Conservation (phyloP, 2,888 invertebrate genomes). For the Drosophila planitibia region DNA sequence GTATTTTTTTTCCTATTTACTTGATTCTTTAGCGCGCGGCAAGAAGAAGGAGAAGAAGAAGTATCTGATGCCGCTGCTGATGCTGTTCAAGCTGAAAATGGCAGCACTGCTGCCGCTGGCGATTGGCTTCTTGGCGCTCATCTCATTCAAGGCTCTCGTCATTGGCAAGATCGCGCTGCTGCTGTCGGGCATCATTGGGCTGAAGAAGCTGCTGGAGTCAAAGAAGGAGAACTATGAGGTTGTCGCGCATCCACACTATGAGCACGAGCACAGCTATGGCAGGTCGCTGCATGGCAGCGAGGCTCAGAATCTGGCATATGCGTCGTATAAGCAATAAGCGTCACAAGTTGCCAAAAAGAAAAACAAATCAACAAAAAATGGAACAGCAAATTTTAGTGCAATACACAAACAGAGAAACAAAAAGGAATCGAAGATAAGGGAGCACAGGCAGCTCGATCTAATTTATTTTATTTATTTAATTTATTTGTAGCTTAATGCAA, state of each 20-base stretch:
- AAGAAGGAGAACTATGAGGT: conserved; percentile 92
- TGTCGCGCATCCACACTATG: conserved; percentile 89
- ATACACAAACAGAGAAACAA: conserved; percentile 60
- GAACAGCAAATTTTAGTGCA: conserved; percentile 65
- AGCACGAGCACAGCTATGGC: conserved; percentile 88
- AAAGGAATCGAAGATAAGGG: conserved; percentile 20
- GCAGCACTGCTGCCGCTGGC: conserved; percentile 92
- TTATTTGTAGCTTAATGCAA: conserved; percentile 76
- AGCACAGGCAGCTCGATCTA: conserved; percentile 53
- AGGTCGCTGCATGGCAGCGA: conserved; percentile 87
- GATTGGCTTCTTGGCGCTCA: conserved; percentile 91
- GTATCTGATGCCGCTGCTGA: conserved; percentile 90
- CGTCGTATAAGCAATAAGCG: conserved; percentile 86
- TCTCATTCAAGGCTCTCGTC: conserved; percentile 93
- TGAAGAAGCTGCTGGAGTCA: conserved; percentile 90
- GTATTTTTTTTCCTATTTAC: neutral
- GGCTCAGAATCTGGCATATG: conserved; percentile 90
- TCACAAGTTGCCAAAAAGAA: conserved; percentile 34
- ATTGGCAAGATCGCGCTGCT: conserved; percentile 93
- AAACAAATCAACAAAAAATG: neutral
- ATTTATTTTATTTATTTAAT: conserved; percentile 81
- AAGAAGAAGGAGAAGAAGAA: conserved; percentile 93
- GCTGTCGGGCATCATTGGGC: conserved; percentile 90
- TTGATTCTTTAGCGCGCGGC: conserved; percentile 88
- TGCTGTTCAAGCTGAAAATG: conserved; percentile 92